Conservation (phyloP, 2,113 vertebrate species). For the Barbus barbus region DNA sequence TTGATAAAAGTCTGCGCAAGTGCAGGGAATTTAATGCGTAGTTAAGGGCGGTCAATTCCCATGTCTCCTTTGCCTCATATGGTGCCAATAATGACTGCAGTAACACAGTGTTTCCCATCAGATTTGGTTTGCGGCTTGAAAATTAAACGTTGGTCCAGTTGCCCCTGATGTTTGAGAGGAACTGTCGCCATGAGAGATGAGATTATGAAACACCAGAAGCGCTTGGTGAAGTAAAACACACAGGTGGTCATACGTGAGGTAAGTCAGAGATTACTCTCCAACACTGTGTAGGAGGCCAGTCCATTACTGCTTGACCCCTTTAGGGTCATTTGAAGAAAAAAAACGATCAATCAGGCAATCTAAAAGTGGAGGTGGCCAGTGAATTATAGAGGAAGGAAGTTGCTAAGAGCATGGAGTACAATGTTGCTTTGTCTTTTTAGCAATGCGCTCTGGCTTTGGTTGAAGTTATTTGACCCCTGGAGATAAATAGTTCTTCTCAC, state of each 20-base stretch:
- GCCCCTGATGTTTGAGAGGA: conserved; percentile 1
- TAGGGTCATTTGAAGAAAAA: not conserved
- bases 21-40: not conserved
- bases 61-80: not conserved
- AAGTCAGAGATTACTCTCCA: conserved; percentile 12
- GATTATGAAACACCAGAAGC: not conserved
- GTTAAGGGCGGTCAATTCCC: not conserved
- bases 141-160: not conserved
- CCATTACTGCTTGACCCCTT: conserved; percentile 26
- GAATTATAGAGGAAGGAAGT: conserved; percentile 18
- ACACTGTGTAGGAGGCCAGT: conserved; percentile 15
- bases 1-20: not conserved
- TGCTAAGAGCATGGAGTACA: conserved; percentile 7
- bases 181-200: not conserved
- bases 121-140: not conserved
- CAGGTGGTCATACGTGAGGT: conserved; percentile 16
- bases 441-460: not conserved
- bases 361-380: not conserved
- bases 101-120: not conserved
- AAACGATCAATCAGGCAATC: conserved; percentile 11
- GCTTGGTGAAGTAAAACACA: not conserved
- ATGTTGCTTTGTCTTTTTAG: not conserved
- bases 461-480: not conserved
- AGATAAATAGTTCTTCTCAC: not conserved
- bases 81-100: conserved; percentile 26